Conservation (phyloP, 2,113 vertebrate genomes). For the Otis tarda region DNA sequence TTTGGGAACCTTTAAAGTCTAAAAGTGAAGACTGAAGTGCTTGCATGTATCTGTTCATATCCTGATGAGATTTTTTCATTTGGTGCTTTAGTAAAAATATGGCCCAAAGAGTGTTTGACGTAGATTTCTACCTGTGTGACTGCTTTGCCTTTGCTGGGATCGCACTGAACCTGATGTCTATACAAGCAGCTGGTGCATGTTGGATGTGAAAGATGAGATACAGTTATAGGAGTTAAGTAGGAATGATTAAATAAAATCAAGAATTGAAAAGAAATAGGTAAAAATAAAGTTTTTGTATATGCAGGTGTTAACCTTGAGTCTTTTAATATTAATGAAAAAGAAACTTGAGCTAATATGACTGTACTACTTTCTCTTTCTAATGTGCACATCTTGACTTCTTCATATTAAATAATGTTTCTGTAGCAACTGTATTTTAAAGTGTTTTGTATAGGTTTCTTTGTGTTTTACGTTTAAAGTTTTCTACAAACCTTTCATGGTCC, state of each 20-base stretch:
- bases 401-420: neutral
- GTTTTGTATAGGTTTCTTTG: neutral
- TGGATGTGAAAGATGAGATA: neutral
- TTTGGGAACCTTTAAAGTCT: neutral
- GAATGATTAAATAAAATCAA: slow-evolving; percentile 43
- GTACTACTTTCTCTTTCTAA: neutral
- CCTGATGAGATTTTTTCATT: neutral
- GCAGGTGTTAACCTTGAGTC: neutral
- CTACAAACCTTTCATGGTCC: neutral
- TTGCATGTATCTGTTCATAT: neutral
- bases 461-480: neutral
- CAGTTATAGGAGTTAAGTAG: slow-evolving; percentile 35
- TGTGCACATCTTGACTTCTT: neutral
- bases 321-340: neutral
- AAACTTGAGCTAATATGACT: neutral
- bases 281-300: neutral
- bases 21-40: neutral
- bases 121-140: neutral
- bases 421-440: neutral
- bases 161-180: neutral
- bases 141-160: neutral
- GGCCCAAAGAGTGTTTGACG: neutral
- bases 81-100: neutral
- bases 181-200: neutral
- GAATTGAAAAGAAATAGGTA: slow-evolving; percentile 28